phyloP scores from a whole-genome alignment of 2,888 invertebrate genomes.

The Parascotia fuliginaria region DNA sequence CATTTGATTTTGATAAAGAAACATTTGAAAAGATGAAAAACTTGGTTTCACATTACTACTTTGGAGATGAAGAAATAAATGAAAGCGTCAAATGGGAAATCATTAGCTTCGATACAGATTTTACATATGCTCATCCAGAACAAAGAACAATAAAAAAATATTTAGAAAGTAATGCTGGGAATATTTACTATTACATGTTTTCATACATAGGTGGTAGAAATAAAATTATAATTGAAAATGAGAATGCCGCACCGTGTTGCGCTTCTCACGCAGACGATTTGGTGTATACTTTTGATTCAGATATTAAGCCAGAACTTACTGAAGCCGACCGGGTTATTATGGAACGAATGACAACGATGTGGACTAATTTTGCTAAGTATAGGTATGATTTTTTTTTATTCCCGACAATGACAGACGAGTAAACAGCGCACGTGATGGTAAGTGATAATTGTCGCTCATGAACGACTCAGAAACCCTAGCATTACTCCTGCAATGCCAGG shows the following conservation, averaged over 20 bases:
- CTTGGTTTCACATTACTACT: constrained; percentile 53
- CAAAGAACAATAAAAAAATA: constrained; percentile 54
- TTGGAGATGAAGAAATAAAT: constrained; percentile 52
- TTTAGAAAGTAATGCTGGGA: constrained; percentile 40
- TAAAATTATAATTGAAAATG: constrained; percentile 1
- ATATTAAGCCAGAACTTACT: not conserved
- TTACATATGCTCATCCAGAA: constrained; percentile 52
- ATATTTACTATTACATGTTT: constrained; percentile 65
- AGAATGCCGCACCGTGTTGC: not conserved
- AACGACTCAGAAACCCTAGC: too few species aligned
- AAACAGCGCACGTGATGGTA: too few species aligned
- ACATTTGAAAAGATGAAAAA: constrained; percentile 39
- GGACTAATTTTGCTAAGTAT: constrained; percentile 30
- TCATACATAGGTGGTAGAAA: constrained; percentile 56
- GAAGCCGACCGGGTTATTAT: constrained; percentile 12
- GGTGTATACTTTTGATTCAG: not conserved
- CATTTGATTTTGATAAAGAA: constrained; percentile 39
- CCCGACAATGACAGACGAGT: not conserved
- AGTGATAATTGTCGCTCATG: too few species aligned
- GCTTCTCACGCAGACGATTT: not conserved
- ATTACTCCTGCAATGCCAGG: too few species aligned
- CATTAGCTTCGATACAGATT: constrained; percentile 60
- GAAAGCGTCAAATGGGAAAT: constrained; percentile 38
- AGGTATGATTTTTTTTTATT: constrained; percentile 5
- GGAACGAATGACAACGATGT: constrained; percentile 9